phyloP scores from a whole-genome alignment of 2,113 vertebrate genomes.

The Pardalotus punctatus region DNA sequence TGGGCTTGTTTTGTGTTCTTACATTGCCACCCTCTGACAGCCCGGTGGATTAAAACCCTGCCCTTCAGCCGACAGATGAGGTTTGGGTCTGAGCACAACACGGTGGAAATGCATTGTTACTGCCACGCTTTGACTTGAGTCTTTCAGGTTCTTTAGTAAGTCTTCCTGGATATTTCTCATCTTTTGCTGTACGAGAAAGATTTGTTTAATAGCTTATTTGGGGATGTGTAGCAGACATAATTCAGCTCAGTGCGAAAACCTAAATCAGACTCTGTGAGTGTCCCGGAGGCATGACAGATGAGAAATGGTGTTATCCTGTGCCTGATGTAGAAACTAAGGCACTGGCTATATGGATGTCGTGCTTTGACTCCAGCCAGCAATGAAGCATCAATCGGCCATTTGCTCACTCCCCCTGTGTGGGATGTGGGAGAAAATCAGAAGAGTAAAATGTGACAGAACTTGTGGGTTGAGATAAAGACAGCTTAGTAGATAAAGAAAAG shows the following conservation, averaged over 20 bases:
- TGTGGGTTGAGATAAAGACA: not conserved
- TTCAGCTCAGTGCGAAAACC: not conserved
- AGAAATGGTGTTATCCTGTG: not conserved
- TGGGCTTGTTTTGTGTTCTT: conserved; percentile 1
- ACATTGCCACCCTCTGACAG: conserved; percentile 63
- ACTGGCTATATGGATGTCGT: not conserved
- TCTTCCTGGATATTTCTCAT: not conserved
- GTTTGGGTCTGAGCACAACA: not conserved
- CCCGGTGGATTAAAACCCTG: not conserved
- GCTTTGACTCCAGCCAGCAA: not conserved
- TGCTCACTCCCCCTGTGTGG: not conserved
- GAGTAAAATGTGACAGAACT: not conserved
- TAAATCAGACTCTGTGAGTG: not conserved
- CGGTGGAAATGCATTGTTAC: not conserved
- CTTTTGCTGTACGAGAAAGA: not conserved
- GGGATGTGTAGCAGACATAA: not conserved
- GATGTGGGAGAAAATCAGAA: not conserved
- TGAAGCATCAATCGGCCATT: not conserved
- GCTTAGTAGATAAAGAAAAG: not conserved
- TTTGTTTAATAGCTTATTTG: not conserved
- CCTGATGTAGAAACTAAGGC: not conserved
- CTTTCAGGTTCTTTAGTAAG: not conserved
- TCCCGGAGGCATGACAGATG: not conserved
- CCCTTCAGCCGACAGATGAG: rapidly evolving
- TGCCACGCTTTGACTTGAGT: not conserved